Evolutionary conservation across 2,888 invertebrate genomes (phyloP), one percentile per base, ranked within the genome.

Genomic region (Sphaerophoria rueppellii): DNA sequence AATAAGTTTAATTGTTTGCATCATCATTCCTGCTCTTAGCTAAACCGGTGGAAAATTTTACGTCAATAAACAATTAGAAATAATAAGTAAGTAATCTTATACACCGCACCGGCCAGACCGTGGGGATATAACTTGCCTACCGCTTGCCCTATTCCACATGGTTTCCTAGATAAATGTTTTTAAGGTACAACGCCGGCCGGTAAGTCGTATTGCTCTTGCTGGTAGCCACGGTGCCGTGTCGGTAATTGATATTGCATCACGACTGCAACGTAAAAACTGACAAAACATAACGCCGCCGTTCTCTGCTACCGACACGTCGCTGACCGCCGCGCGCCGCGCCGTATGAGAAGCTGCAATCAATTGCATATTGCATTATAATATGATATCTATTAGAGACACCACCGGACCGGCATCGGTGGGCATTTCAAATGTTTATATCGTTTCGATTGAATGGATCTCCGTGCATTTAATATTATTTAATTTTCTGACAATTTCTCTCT

Each of bases 181-280:
- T 24, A 24, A 24, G 24, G 24, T 24, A 24, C 24, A 2, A 24
- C 24, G 24, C 24, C 24, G 24, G 24, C 24, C 24, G 24, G 24
- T 24, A 24, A 24, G 24, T 24, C 24, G 24, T 24, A 24, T 24
- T 2, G 24, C 24, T 1, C 2, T 24, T 24, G 24, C 24, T 24
- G 24, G 24, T 24, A 24, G 24, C 2, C 24, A 2, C 43, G 43
- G 9, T 9, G 43, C 43, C 43, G 43, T 24, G 43, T 43, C 9
- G 12, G 7, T 52, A 52, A 60, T 60, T 71, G 46, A 70, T 70
- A 78, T 82, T 82, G 78, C 82, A 82, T 82, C 78, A 82, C 73
- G 82, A 82, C 69, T 69, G 16, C 73, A 69, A 82, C 63, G 58
- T 54, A 50, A 50, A 48, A 58, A 16, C 65, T 65, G 12, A 52